Conservation (phyloP, 53 echinoderm and acorn worm species). For the Hippasteria phrygiana region DNA sequence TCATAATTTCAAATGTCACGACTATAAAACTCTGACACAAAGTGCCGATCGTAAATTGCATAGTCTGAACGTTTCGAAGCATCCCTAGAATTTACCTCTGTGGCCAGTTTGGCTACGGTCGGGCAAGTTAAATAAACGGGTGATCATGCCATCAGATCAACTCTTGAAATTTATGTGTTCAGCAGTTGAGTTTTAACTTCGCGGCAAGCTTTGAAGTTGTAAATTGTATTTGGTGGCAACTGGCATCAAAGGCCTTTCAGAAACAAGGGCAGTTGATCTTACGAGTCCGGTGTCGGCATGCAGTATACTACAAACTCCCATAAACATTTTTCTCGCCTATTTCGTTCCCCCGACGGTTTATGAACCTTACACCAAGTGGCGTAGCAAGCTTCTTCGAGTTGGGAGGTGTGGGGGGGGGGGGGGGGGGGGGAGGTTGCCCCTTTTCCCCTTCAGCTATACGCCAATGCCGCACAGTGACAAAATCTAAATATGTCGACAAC, state of each 20-base stretch:
- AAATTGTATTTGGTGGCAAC: not conserved
- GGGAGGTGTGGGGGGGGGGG: too few relatives aligned
- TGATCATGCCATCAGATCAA: not conserved
- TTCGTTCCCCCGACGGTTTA: too few relatives aligned
- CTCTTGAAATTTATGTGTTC: not conserved
- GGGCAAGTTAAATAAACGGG: not conserved
- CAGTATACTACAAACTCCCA: too few relatives aligned
- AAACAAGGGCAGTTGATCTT: not conserved
- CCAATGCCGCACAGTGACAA: too few relatives aligned
- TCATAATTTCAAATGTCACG: not conserved
- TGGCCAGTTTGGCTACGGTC: not conserved
- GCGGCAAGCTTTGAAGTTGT: slow-evolving; percentile 1
- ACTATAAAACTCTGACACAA: slow-evolving; percentile 11
- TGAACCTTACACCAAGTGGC: too few relatives aligned
- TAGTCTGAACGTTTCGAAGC: not conserved
- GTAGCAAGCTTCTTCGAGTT: too few relatives aligned
- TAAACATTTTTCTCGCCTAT: too few relatives aligned
- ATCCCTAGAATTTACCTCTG: not conserved
- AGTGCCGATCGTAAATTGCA: slow-evolving; percentile 27
- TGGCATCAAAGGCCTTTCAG: not conserved
- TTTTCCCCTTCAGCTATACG: too few relatives aligned
- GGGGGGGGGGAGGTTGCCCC: too few relatives aligned
- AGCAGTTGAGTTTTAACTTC: not conserved
- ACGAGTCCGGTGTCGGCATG: not conserved
- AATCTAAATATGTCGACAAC: too few relatives aligned